These are phyloP conservation scores for Toxostoma redivivum DNA, from an alignment of 2,113 vertebrate genomes.

Conservation along the genomic window DNA sequence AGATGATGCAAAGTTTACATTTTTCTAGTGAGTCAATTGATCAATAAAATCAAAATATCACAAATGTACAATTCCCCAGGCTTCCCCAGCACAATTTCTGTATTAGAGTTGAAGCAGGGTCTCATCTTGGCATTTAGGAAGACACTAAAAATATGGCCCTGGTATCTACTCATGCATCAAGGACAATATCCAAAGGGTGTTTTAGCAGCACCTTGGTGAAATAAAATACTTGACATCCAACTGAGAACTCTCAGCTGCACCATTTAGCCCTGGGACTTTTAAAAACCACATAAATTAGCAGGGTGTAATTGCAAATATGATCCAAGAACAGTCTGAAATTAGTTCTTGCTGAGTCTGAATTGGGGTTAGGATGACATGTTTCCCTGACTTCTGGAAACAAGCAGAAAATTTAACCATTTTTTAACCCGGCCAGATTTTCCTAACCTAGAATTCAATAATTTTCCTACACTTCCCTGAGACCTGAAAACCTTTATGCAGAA, in stretches of 20 bases:
- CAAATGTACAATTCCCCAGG: background rate
- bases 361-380: conserved; percentile 9
- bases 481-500: background rate
- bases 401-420: background rate
- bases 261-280: background rate
- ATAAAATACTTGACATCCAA: background rate
- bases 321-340: background rate
- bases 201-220: background rate
- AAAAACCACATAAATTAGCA: background rate
- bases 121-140: background rate
- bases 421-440: background rate
- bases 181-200: background rate
- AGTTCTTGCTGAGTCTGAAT: background rate
- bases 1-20: background rate
- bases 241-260: conserved; percentile 25
- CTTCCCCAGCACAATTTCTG: background rate
- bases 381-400: background rate
- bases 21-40: background rate
- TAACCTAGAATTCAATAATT: background rate
- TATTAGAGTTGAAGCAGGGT: background rate
- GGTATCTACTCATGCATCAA: background rate
- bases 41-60: background rate
- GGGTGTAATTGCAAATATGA: background rate
- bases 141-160: background rate
- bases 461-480: background rate